Evolutionary conservation across 23 tunicate genomes (phyloP).

Genomic region (Halocynthia aurantium): DNA sequence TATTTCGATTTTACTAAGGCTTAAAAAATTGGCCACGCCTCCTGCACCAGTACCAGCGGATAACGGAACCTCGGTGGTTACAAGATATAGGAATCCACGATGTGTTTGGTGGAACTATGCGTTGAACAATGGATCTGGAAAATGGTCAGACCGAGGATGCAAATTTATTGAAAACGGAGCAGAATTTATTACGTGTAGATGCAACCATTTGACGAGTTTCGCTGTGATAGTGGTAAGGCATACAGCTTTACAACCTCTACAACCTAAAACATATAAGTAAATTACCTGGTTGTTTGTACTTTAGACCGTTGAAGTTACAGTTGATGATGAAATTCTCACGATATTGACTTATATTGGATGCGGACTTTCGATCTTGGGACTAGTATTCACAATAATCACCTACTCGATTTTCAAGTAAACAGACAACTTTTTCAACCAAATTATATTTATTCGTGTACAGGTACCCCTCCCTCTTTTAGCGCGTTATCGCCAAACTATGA

Average conservation of each 20-base stretch:
- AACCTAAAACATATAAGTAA: too few relatives aligned
- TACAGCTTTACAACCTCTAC: too few relatives aligned
- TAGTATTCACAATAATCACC: slow-evolving; percentile 44
- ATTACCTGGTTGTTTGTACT: too few relatives aligned
- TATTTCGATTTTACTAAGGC: background rate
- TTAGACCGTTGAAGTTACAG: slow-evolving; percentile 54
- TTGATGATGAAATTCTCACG: slow-evolving; percentile 53
- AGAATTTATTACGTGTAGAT: slow-evolving; percentile 35
- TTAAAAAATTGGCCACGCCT: background rate
- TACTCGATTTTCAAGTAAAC: slow-evolving; percentile 66
- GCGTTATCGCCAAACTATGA: too few relatives aligned
- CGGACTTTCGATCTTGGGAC: slow-evolving; percentile 50
- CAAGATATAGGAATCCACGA: slow-evolving; percentile 27
- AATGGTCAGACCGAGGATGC: slow-evolving; percentile 72
- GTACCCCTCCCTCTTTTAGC: too few relatives aligned
- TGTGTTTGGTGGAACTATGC: slow-evolving; percentile 56
- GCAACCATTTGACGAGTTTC: slow-evolving; percentile 84
- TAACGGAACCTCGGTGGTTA: slow-evolving; percentile 21
- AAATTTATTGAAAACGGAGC: background rate
- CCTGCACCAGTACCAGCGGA: background rate
- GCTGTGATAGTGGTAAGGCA: slow-evolving; percentile 69
- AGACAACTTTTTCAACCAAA: background rate
- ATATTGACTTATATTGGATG: slow-evolving; percentile 56
- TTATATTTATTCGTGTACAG: too few relatives aligned
- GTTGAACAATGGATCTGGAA: slow-evolving; percentile 11